These are phyloP conservation scores for Cryptocephalus moraei DNA, from an alignment of 2,888 invertebrate genomes.

Conservation along the genomic window DNA sequence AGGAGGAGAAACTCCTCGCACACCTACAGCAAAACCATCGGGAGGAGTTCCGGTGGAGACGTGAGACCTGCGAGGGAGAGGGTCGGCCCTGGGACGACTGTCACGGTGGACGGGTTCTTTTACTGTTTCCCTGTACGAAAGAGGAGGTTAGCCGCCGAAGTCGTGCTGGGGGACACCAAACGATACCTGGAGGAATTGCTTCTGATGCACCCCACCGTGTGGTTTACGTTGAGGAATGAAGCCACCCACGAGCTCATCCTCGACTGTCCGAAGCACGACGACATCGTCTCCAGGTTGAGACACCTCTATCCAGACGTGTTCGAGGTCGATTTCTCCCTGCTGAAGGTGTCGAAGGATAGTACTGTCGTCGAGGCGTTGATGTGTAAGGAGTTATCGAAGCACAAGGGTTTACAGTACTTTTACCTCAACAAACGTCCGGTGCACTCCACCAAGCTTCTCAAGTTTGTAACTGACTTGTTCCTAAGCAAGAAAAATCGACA, in stretches of 20 bases:
- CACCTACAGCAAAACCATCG: slow-evolving; percentile 47
- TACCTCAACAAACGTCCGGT: slow-evolving; percentile 56
- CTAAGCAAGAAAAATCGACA: slow-evolving; percentile 13
- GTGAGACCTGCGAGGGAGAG: slow-evolving; percentile 36
- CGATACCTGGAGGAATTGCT: slow-evolving; percentile 49
- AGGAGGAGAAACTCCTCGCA: slow-evolving; percentile 36
- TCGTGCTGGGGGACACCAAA: slow-evolving; percentile 52
- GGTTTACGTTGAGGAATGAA: slow-evolving; percentile 61
- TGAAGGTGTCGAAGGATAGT: slow-evolving; percentile 34
- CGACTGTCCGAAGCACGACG: slow-evolving; percentile 46
- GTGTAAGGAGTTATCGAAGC: slow-evolving; percentile 38
- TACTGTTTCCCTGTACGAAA: slow-evolving; percentile 52
- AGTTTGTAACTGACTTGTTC: slow-evolving; percentile 35
- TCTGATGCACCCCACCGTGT: slow-evolving; percentile 52
- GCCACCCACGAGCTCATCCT: slow-evolving; percentile 46
- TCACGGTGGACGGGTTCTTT: slow-evolving; percentile 56
- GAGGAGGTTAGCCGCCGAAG: slow-evolving; percentile 40
- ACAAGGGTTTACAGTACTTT: slow-evolving; percentile 48
- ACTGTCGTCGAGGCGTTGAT: slow-evolving; percentile 49
- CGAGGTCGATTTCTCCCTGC: slow-evolving; percentile 31
- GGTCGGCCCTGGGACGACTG: slow-evolving; percentile 61
- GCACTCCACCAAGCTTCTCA: slow-evolving; percentile 42
- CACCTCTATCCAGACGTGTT: slow-evolving; percentile 37
- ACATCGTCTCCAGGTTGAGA: slow-evolving; percentile 44
- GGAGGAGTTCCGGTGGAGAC: slow-evolving; percentile 18